These are phyloP conservation scores for Romanogobio albipinnatus DNA, from an alignment of 2,113 vertebrate genomes.

Conservation along the genomic window DNA sequence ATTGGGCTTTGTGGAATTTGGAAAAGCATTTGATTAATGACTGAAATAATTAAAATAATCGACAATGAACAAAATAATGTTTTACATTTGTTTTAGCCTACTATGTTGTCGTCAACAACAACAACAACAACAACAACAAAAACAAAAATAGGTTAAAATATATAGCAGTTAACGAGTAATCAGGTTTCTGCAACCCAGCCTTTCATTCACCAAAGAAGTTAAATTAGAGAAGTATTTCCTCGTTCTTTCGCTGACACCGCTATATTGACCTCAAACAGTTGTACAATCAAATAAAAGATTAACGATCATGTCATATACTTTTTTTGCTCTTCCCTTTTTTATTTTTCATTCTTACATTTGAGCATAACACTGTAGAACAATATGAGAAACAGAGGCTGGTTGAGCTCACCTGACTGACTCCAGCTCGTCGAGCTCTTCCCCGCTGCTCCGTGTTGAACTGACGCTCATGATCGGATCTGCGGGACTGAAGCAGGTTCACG, in stretches of 20 bases:
- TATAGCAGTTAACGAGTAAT: background rate
- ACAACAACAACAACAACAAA: background rate
- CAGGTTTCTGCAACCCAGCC: too few relatives aligned
- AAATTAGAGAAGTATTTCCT: background rate
- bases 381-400: background rate
- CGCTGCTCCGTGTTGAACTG: slow-evolving; percentile 49
- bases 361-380: background rate
- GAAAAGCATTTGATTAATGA: background rate
- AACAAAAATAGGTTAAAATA: too few relatives aligned
- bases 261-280: background rate
- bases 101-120: background rate
- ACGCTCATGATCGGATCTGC: slow-evolving; percentile 60
- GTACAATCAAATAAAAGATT: background rate
- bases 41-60: background rate
- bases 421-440: slow-evolving; percentile 68
- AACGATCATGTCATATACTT: background rate
- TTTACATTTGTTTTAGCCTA: background rate
- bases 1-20: background rate
- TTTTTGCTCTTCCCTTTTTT: background rate
- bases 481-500: background rate
- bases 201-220: background rate
- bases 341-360: background rate
- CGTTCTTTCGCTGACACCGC: background rate
- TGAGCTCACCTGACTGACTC: slow-evolving; percentile 53
- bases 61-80: background rate